phyloP scores from a whole-genome alignment of 2,888 invertebrate genomes.

The Lasioglossum villosulum region DNA sequence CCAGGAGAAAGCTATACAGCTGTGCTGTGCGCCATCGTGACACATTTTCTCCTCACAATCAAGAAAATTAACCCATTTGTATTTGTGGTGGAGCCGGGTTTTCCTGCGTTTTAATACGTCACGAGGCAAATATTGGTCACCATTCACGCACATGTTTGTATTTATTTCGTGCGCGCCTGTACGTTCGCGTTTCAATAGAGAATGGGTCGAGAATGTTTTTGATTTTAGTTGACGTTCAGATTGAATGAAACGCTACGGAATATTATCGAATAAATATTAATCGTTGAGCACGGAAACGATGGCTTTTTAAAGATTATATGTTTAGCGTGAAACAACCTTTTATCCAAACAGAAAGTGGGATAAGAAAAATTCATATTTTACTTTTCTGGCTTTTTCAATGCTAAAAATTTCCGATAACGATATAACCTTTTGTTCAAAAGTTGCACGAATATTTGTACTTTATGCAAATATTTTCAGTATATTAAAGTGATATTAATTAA shows the following conservation, averaged over 20 bases:
- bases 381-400: neutral
- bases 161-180: constrained; percentile 19
- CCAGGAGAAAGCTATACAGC: neutral
- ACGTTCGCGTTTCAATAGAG: neutral
- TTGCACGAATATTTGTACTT: neutral
- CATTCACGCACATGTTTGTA: neutral
- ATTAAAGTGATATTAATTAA: too few species aligned
- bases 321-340: too few species aligned
- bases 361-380: neutral
- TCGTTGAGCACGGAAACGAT: neutral
- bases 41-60: constrained; percentile 28
- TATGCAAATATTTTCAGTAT: neutral
- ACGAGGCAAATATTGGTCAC: constrained; percentile 5
- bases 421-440: neutral
- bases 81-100: neutral
- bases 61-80: constrained; percentile 42
- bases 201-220: constrained; percentile 12
- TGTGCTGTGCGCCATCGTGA: neutral
- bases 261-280: neutral
- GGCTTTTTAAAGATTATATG: too few species aligned
- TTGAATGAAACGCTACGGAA: neutral
- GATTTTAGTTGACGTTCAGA: neutral
- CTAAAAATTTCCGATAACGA: neutral
- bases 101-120: neutral
- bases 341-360: neutral